Evolutionary conservation across 1,140 invertebrate species (phyloP), one percentile per base, ranked within the genome.

Genomic region (Drosophila micromelanica): DNA sequence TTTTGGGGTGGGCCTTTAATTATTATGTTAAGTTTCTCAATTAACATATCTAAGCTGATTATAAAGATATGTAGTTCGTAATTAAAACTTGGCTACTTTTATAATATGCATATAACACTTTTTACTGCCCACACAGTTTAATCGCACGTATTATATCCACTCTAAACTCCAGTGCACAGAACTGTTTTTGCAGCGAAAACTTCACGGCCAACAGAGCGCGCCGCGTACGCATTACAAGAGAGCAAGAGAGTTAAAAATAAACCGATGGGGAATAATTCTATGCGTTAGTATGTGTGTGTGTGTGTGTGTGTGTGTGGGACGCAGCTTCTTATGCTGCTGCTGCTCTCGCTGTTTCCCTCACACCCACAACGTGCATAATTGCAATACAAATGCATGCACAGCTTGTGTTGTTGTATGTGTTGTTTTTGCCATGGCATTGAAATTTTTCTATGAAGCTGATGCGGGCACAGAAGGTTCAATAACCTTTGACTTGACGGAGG

Each of bases 131-230:
- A 3, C 17, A 4, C 12, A 55, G 13, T 9, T 23, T 40, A 2
- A 32, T 55, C 11, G 5, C 55, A 57, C 40, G 15, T 45, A 45
- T 57, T 13, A 15, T 48, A 68, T 54, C 69, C 81, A 86, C 82
- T 48, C 63, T 61, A 78, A 61, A 45, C 38, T 72, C 30, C 9
- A 43, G 37, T 37, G 46, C 62, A 67, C 54, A 81, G 67, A 76
- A 72, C 51, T 74, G 54, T 73, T 67, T 73, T 73, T 59, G 70
- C 63, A 56, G 71, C 49, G 73, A 68, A 54, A 76, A 87, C 81
- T 85, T 85, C 81, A 85, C 70, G 81, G 81, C 81, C 81, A 86
- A 60, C 74, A 75, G 78, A 87, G 78, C 63, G 71, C 73, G 51
- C 64, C 45, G 32, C 64, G 63, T 57, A 80, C 55, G 73, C 74